These are phyloP conservation scores for Temnothorax rugatulus DNA, from an alignment of 2,888 invertebrate species.

Conservation along the genomic window DNA sequence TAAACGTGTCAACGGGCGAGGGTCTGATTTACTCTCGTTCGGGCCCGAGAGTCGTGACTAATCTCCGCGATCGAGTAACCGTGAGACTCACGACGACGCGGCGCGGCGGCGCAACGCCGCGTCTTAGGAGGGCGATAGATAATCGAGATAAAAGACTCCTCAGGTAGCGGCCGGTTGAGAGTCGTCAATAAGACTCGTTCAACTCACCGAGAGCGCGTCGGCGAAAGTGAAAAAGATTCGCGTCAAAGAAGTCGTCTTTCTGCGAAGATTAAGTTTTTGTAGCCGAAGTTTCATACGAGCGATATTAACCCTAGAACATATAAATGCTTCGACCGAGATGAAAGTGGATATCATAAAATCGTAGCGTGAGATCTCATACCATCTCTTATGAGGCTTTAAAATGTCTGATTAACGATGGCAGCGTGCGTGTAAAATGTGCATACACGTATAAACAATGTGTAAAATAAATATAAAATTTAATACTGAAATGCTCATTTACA, in stretches of 20 bases:
- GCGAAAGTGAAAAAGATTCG: conserved; percentile 24
- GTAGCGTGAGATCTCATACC: background rate
- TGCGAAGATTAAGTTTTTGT: background rate
- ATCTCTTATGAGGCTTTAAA: background rate
- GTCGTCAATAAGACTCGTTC: conserved; percentile 24
- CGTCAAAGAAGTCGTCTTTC: conserved; percentile 2
- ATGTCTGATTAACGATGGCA: conserved; percentile 1
- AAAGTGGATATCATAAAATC: background rate
- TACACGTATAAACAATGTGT: background rate
- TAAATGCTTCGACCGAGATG: background rate
- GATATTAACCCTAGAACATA: background rate
- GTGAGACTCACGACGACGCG: conserved; percentile 70
- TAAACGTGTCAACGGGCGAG: conserved; percentile 78
- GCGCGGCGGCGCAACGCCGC: conserved; percentile 22
- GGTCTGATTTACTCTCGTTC: conserved; percentile 80
- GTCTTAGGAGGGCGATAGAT: conserved; percentile 48
- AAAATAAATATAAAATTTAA: conserved; percentile 9
- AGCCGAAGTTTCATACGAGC: background rate
- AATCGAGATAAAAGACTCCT: conserved; percentile 51
- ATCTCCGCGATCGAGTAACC: conserved; percentile 75
- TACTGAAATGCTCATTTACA: background rate
- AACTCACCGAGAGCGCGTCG: background rate
- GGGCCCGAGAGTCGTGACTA: conserved; percentile 74
- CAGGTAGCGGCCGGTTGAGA: conserved; percentile 21
- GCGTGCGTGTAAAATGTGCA: background rate